Conservation (phyloP, 2,113 vertebrate species). For the Lathamus discolor region DNA sequence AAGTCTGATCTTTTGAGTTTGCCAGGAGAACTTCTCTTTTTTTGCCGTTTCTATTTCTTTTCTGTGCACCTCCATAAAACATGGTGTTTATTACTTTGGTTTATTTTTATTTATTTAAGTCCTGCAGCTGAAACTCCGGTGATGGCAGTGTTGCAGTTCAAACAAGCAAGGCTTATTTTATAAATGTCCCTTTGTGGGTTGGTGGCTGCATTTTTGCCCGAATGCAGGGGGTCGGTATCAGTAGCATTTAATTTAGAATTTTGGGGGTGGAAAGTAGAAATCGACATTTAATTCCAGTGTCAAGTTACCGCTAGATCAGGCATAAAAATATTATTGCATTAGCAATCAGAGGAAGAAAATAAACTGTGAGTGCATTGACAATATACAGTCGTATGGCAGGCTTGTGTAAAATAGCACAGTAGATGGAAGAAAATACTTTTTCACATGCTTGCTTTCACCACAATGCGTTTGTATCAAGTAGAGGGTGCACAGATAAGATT, state of each 20-base stretch:
- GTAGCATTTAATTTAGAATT: slow-evolving; percentile 51
- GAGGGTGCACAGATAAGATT: not conserved
- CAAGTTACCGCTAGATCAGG: slow-evolving; percentile 51
- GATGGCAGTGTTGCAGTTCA: slow-evolving; percentile 68
- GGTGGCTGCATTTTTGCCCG: slow-evolving; percentile 48
- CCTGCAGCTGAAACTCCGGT: slow-evolving; percentile 61
- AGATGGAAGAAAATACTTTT: not conserved
- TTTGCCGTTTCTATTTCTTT: not conserved
- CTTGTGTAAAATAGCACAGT: not conserved
- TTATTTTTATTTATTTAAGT: slow-evolving; percentile 81
- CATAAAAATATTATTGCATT: slow-evolving; percentile 54
- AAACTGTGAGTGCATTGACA: not conserved
- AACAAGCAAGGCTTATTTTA: slow-evolving; percentile 71
- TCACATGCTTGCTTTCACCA: not conserved
- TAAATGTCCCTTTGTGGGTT: slow-evolving; percentile 74
- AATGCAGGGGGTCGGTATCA: slow-evolving; percentile 29
- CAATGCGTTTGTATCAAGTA: not conserved
- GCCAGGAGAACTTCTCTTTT: not conserved
- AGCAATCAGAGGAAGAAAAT: slow-evolving; percentile 38
- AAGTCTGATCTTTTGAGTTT: not conserved
- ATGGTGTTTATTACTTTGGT: slow-evolving; percentile 77
- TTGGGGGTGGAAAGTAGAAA: slow-evolving; percentile 45
- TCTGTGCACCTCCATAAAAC: slow-evolving; percentile 71
- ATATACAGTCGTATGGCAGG: not conserved
- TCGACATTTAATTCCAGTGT: slow-evolving; percentile 61